These are phyloP conservation scores for Ditula angustiorana DNA, from an alignment of 2,888 invertebrate species.

Conservation along the genomic window DNA sequence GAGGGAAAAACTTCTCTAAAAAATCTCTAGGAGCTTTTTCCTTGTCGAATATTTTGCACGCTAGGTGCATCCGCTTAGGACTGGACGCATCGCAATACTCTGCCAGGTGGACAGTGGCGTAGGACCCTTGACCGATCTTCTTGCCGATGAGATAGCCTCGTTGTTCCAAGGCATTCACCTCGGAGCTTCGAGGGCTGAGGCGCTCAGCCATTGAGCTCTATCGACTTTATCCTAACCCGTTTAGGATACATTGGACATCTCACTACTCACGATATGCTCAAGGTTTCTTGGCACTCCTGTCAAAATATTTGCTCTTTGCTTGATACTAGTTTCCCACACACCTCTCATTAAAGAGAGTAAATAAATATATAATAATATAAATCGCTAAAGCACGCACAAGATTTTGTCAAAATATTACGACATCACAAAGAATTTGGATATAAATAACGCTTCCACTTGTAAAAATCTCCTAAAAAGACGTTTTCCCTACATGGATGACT, in stretches of 20 bases:
- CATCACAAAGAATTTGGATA: conserved; percentile 85
- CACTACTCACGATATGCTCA: conserved; percentile 76
- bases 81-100: conserved; percentile 91
- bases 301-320: conserved; percentile 69
- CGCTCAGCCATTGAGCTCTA: conserved; percentile 89
- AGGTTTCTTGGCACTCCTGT: conserved; percentile 75
- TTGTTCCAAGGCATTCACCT: conserved; percentile 93
- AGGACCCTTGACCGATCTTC: conserved; percentile 96
- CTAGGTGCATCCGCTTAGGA: conserved; percentile 90
- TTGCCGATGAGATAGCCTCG: conserved; percentile 93
- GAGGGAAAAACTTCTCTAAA: conserved; percentile 96
- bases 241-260: conserved; percentile 86
- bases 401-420: conserved; percentile 81
- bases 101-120: conserved; percentile 95
- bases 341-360: conserved; percentile 78
- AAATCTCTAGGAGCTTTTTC: conserved; percentile 95
- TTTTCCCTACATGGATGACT: conserved; percentile 78
- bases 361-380: conserved; percentile 59
- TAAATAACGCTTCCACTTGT: conserved; percentile 82
- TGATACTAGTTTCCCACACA: conserved; percentile 68
- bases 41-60: conserved; percentile 96
- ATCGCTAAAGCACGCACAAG: conserved; percentile 76
- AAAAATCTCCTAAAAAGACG: conserved; percentile 81
- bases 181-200: conserved; percentile 92
- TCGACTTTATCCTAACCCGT: conserved; percentile 83